Percentiles rank a stretch among this genome's conserved stretches.
These are phyloP conservation scores for Calephelis nemesis DNA, from an alignment of 1,140 invertebrate genomes.

Conservation along the genomic window DNA sequence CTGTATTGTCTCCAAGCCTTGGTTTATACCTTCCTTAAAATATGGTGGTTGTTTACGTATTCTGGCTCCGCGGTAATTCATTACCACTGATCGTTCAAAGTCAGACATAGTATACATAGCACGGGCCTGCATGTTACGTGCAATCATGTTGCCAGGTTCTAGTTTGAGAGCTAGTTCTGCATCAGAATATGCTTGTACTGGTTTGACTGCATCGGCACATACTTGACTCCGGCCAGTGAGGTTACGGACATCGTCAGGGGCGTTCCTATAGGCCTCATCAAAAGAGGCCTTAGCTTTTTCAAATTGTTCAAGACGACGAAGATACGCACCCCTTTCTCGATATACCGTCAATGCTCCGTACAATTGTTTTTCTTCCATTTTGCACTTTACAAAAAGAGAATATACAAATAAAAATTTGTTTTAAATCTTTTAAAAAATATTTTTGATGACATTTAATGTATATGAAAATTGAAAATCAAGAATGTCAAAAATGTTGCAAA, in stretches of 20 bases:
- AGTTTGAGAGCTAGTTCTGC: constrained; percentile 74
- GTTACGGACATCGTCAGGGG: constrained; percentile 72
- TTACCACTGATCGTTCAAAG: constrained; percentile 78
- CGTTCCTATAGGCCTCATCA: constrained; percentile 71
- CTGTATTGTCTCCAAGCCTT: constrained; percentile 71
- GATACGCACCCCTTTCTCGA: constrained; percentile 74
- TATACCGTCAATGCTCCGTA: constrained; percentile 76
- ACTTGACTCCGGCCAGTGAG: constrained; percentile 74
- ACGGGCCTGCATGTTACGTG: constrained; percentile 75
- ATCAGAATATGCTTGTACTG: constrained; percentile 74
- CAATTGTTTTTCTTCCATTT: constrained; percentile 72
- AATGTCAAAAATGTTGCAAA: not conserved
- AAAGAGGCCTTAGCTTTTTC: constrained; percentile 72
- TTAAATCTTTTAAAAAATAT: constrained; percentile 2
- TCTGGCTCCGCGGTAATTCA: constrained; percentile 70
- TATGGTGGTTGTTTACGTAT: constrained; percentile 77
- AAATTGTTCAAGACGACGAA: constrained; percentile 74
- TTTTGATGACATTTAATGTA: not conserved
- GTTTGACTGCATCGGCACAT: constrained; percentile 73
- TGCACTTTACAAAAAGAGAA: not conserved
- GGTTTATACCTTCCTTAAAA: constrained; percentile 77
- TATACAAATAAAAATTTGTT: constrained; percentile 9
- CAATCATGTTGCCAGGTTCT: constrained; percentile 70
- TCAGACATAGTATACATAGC: constrained; percentile 79
- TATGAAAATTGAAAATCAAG: too few species aligned